Evolutionary conservation across 2,113 vertebrate genomes (phyloP).

Genomic region (Nanorana parkeri): DNA sequence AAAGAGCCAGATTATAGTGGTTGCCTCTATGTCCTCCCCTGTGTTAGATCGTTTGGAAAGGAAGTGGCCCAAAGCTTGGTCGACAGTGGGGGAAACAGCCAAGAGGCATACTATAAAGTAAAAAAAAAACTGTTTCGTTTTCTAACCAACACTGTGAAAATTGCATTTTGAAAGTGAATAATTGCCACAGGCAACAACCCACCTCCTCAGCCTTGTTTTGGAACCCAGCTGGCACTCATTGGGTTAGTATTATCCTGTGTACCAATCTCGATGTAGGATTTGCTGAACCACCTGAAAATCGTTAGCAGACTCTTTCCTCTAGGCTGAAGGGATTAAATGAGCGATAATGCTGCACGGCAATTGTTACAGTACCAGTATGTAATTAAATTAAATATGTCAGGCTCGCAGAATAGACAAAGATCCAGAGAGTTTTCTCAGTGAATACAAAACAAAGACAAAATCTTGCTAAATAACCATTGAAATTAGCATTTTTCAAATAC

Average conservation of each 20-base stretch:
- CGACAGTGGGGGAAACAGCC: no score
- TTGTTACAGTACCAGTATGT: conserved; percentile 26
- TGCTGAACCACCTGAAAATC: conserved; percentile 10
- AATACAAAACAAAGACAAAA: conserved; percentile 27
- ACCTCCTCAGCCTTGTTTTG: not conserved
- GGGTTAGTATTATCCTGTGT: not conserved
- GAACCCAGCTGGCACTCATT: not conserved
- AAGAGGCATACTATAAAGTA: no score
- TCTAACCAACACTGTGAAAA: no score
- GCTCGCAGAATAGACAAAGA: conserved; percentile 36
- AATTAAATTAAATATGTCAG: conserved; percentile 32
- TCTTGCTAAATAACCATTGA: not conserved
- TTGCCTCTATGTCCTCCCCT: no score
- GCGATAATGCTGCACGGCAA: conserved; percentile 8
- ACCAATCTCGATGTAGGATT: not conserved
- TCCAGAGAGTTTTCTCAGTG: conserved; percentile 9
- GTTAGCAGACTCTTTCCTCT: conserved; percentile 18
- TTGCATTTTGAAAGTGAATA: no score
- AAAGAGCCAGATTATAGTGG: no score
- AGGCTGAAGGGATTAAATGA: conserved; percentile 33
- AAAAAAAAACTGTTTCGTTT: no score
- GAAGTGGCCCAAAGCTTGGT: no score
- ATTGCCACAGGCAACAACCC: no score
- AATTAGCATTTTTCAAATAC: no score
- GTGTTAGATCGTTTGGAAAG: no score